Base-by-base conservation (phyloP, 2,113 vertebrate species). In the Sinocyclocheilus anophthalmus region DNA sequence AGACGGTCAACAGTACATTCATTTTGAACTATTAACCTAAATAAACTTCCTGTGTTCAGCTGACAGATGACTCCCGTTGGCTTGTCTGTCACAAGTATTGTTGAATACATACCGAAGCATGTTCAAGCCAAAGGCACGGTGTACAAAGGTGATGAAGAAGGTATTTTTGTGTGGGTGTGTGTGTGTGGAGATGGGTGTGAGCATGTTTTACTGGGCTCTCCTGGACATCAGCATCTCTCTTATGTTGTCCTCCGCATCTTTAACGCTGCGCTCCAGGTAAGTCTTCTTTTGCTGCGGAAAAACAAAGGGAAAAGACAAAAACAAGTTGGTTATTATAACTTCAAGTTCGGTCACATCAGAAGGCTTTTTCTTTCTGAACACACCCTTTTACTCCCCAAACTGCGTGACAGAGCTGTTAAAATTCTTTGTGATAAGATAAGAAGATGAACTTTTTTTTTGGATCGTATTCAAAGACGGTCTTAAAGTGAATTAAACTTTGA, bases 191-290 rank as follows among this genome's bases (percentile, higher is more conserved):
- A 37, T 75, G 30, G 4, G 10, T 57, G 73, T 45, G 73, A 65
- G 26, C 2, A 11, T 2, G 24, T n/a, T 9, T 95, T 94, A 99
- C 84, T 97, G 97, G 0, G 96, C 93, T 88, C 97, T 95, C 77
- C 97, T 93, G n/a, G 97, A 96, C 95, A 97, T 95, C 89, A 99
- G 92, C 97, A 99, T 99, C 88, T 99, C 98, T 89, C 97, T 93
- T 90, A 99, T 99, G 88, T 99, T 99, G 91, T 99, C 98, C 76
- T 99, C 97, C 0, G 97, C 97, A 78, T 99, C 97, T 89, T 98
- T 99, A 82, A 99, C 97, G 0, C 97, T 99, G 88, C 96, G 96
- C 90, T 99, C 97, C 90, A 99, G 95, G 90, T 98, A 99, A 0
- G 96, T 95, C 90, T 99, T 99, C 92, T 96, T 97, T 93, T 99